Evolutionary conservation across 2,888 invertebrate species (phyloP), one percentile per base, ranked within the genome.

Genomic region (Diarsia dahlii): DNA sequence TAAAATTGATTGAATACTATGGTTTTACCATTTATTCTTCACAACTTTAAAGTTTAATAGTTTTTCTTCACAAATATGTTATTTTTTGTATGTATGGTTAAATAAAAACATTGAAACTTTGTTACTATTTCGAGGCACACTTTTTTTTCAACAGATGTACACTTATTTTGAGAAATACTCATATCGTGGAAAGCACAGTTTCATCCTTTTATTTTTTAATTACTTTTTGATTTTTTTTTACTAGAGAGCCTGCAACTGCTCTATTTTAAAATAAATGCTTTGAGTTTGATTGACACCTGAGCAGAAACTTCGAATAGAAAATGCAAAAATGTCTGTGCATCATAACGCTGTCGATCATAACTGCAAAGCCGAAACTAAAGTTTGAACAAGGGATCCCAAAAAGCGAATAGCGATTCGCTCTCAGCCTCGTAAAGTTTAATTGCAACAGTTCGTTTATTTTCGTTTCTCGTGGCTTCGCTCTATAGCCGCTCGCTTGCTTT

Each of bases 381-480:
- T n/a, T 69, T 13, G 46, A 65, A 63, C 52, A 66, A 58, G 67
- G 46, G 50, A 70, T 64, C 66, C 62, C 80, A 77, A 81, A 88
- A 83, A 82, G 75, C 85, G 79, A 88, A 88, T 87, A 86, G 87
- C 81, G 84, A 80, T 83, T 79, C 84, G 63, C 74, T 88, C 50
- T 73, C 71, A 69, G 78, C 70, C 79, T 78, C 88, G 88, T 89
- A 87, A 90, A 92, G 87, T 91, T 92, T 92, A 92, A 92, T 91
- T 92, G 91, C 91, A 88, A 89, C 89, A 78, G 87, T 89, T 89
- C 86, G 89, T 91, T 91, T 91, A 90, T 92, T 92, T 91, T 88
- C 84, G 85, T 81, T 81, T 77, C 83, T 75, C 80, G 75, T 69
- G 67, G 74, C 62, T 82, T 82, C 60, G 71, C 79, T 78, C 76